These are phyloP conservation scores for Xenopus petersii DNA, from an alignment of 2,797 vertebrate genomes.

Conservation along the genomic window DNA sequence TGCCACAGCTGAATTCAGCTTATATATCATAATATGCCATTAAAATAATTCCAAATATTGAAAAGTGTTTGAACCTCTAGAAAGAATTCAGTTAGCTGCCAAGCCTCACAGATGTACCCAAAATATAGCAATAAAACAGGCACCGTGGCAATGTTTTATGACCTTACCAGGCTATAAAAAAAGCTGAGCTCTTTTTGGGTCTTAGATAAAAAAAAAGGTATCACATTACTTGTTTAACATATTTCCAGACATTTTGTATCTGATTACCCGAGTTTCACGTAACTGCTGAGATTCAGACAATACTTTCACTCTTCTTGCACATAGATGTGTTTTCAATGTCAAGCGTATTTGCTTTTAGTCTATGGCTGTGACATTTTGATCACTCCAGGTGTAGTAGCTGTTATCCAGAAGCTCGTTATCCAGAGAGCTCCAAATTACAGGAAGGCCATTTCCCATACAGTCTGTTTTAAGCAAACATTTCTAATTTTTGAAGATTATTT, in stretches of 20 bases:
- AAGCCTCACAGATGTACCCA: constrained; percentile 50
- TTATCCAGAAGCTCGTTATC: no score
- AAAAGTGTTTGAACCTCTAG: constrained; percentile 43
- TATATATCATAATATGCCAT: constrained; percentile 47
- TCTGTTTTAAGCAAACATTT: no score
- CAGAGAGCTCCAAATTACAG: no score
- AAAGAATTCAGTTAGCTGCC: constrained; percentile 46
- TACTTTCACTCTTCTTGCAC: no score
- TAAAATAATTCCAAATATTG: constrained; percentile 46
- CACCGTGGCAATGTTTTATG: constrained; percentile 54
- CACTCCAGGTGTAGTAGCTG: no score
- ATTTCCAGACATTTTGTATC: constrained; percentile 43
- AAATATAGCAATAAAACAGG: constrained; percentile 54
- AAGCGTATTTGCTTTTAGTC: no score
- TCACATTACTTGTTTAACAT: constrained; percentile 47
- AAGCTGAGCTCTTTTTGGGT: constrained; percentile 49
- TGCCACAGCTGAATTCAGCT: constrained; percentile 36
- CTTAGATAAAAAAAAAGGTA: constrained; percentile 47
- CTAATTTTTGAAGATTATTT: no score
- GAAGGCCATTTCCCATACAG: no score
- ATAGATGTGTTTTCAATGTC: no score
- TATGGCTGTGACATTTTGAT: no score
- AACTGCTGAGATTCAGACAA: neutral
- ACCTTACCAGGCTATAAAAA: constrained; percentile 55
- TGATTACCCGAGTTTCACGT: constrained; percentile 40